A percentile compares a stretch with the other conserved stretches of the same genome.
phyloP scores from a whole-genome alignment of 2,888 invertebrate genomes.

The Anticlea derivata region DNA sequence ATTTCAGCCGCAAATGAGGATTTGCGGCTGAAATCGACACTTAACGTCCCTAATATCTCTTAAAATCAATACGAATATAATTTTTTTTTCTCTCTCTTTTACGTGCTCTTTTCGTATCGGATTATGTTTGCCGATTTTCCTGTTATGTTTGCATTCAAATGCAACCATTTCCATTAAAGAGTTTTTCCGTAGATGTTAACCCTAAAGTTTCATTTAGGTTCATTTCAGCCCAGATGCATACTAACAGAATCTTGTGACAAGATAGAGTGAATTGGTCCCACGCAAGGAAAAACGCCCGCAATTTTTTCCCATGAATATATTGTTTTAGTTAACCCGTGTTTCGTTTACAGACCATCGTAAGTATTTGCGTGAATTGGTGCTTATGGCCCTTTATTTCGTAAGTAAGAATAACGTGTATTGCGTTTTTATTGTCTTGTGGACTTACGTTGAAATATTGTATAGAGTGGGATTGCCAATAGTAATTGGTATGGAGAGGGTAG shows the following conservation, averaged over 20 bases:
- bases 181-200: too few relatives aligned
- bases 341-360: constrained; percentile 45
- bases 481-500: constrained; percentile 21
- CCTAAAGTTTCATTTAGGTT: too few relatives aligned
- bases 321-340: constrained; percentile 48
- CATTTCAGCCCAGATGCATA: not conserved
- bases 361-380: constrained; percentile 49
- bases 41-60: too few relatives aligned
- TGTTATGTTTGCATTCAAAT: too few relatives aligned
- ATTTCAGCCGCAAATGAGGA: too few relatives aligned
- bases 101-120: too few relatives aligned
- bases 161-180: too few relatives aligned
- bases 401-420: constrained; percentile 47
- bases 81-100: too few relatives aligned
- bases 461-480: constrained; percentile 23
- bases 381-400: constrained; percentile 42
- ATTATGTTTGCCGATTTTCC: too few relatives aligned
- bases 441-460: constrained; percentile 32
- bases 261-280: constrained; percentile 33
- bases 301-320: constrained; percentile 47
- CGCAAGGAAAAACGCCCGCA: constrained; percentile 32
- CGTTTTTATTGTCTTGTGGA: constrained; percentile 40
- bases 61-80: too few relatives aligned
- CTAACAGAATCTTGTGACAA: constrained; percentile 25
- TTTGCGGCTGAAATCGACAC: too few relatives aligned